Conservation (phyloP, 2,888 invertebrate genomes). For the Hirudinaria manillensis region DNA sequence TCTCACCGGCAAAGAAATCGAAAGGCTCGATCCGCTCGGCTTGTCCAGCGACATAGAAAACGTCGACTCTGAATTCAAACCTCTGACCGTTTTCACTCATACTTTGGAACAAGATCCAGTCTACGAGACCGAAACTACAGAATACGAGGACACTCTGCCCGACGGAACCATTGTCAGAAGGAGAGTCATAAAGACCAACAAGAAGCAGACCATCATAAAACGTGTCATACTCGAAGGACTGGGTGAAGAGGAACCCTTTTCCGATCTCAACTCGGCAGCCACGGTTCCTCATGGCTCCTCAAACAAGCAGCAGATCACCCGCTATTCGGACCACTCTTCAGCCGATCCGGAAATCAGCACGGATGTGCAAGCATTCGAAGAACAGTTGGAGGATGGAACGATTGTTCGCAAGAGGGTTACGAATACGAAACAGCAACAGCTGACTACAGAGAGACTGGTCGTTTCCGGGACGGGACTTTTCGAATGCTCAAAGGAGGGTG, state of each 20-base stretch:
- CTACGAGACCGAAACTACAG: constrained; percentile 29
- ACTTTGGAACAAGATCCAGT: constrained; percentile 35
- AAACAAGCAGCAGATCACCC: constrained; percentile 30
- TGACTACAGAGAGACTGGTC: constrained; percentile 35
- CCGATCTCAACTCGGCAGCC: constrained; percentile 21
- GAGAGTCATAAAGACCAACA: constrained; percentile 33
- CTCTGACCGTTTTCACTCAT: constrained; percentile 35
- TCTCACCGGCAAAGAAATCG: constrained; percentile 9
- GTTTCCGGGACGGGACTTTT: constrained; percentile 32
- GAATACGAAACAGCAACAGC: constrained; percentile 34
- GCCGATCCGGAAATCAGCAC: constrained; percentile 33
- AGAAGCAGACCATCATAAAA: constrained; percentile 31
- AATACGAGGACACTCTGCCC: constrained; percentile 32
- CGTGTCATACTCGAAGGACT: constrained; percentile 34
- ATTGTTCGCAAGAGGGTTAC: constrained; percentile 31
- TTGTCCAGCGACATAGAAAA: constrained; percentile 9
- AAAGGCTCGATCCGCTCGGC: constrained; percentile 1
- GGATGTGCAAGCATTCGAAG: constrained; percentile 31
- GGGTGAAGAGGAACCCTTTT: constrained; percentile 32
- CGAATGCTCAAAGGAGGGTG: constrained; percentile 22
- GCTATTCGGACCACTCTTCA: constrained; percentile 32
- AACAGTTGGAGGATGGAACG: constrained; percentile 32
- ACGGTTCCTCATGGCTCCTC: constrained; percentile 10
- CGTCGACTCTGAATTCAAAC: constrained; percentile 13
- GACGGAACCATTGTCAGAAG: constrained; percentile 35